Evolutionary conservation across 64 coral and sea anemone species (phyloP), one percentile per base, ranked within the genome.

Genomic region (Pachyseris speciosa): DNA sequence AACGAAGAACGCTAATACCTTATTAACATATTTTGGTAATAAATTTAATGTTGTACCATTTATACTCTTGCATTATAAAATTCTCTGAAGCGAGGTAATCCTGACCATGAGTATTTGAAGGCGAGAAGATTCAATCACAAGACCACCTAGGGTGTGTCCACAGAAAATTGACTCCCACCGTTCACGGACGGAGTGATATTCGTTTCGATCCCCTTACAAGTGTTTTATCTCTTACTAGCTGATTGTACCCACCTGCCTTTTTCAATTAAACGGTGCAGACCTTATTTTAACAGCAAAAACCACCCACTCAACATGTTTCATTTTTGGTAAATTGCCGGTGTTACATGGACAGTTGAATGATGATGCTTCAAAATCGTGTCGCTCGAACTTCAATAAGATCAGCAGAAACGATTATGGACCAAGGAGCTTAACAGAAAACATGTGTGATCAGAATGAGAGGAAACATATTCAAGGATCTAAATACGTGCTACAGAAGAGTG

Each of bases 251-350:
- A 57, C 2, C 32, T 81, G 51, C 31, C 17, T 38, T 37, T 24
- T 0, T 13, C 52, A 63, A 40, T 81, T 37, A 81, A 81, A 39
- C 31, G 20, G 33, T 3, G 51, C 39, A 80, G 20, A 39, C 20
- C 33, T 22, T 37, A 41, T 29, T 37, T 79, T 34, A 57, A 79
- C 48, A 79, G 48, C 24, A 76, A 51, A 75, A 76, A 30, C 42
- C 77, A 81, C 77, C 77, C 77, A 63, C 77, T 61, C 36, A 58
- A 40, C 26, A 59, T 63, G 77, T 80, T 81, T 38, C 77, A 81
- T 11, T 63, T 81, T 81, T 81, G 34, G 52, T 63, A 61, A 81
- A 63, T 39, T 58, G 39, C 53, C 52, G 42, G 51, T 61, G 52
- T 61, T 81, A 81, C 22, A 40, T 37, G 32, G 19, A 26, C 34